Evolutionary conservation across 2,888 invertebrate genomes (phyloP).

Genomic region (Spilosoma lubricipeda): DNA sequence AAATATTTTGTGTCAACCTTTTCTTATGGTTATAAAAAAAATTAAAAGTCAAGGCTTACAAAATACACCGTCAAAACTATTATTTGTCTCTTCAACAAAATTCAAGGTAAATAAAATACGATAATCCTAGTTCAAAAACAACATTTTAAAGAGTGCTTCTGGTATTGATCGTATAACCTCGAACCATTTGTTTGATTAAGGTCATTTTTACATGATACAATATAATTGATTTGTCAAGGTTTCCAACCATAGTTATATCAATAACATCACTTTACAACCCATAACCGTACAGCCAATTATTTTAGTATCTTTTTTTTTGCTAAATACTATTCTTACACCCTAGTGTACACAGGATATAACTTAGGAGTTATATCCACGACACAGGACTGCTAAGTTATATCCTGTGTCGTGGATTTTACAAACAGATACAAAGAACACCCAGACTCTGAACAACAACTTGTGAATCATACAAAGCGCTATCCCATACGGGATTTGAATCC

Average conservation of each 20-base stretch:
- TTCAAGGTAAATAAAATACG: background rate
- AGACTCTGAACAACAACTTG: too few relatives aligned
- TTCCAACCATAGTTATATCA: background rate
- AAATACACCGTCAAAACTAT: background rate
- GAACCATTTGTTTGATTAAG: background rate
- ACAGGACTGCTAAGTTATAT: too few relatives aligned
- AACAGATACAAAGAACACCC: too few relatives aligned
- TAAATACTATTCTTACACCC: too few relatives aligned
- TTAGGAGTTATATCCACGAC: too few relatives aligned
- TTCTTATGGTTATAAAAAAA: background rate
- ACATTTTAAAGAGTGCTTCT: background rate
- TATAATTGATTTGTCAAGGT: background rate
- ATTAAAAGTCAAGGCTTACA: background rate
- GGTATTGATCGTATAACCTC: background rate
- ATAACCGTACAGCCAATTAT: background rate
- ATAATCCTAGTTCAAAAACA: background rate
- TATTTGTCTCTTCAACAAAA: background rate
- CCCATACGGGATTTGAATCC: too few relatives aligned
- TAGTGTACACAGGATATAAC: too few relatives aligned
- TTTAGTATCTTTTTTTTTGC: too few relatives aligned
- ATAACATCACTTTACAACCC: background rate
- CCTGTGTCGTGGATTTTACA: too few relatives aligned
- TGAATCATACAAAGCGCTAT: too few relatives aligned
- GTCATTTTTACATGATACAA: background rate
- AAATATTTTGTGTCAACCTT: background rate